These are phyloP conservation scores for Cercopithecus mona DNA, from an alignment of 2,113 vertebrate genomes.

Conservation along the genomic window DNA sequence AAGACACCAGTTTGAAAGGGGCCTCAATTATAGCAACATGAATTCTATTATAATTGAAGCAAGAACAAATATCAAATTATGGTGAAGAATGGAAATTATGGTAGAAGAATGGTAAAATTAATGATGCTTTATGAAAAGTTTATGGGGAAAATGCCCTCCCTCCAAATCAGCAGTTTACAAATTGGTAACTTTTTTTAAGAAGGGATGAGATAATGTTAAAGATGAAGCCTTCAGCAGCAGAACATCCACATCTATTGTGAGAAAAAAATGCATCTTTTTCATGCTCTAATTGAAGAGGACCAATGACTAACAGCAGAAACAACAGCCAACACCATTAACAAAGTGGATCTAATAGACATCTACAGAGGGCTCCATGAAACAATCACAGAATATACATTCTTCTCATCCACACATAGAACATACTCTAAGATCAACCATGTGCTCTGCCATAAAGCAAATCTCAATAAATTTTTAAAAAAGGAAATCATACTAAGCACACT, in stretches of 20 bases:
- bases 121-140: not conserved
- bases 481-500: too few relatives aligned
- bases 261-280: not conserved
- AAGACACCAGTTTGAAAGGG: not conserved
- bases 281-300: not conserved
- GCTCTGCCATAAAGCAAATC: too few relatives aligned
- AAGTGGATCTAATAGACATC: too few relatives aligned
- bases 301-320: not conserved
- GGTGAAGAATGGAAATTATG: not conserved
- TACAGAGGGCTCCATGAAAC: too few relatives aligned
- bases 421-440: too few relatives aligned
- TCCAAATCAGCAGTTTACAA: not conserved
- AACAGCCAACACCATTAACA: not conserved
- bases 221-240: not conserved
- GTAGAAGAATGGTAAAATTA: not conserved
- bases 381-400: too few relatives aligned
- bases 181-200: not conserved
- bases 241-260: not conserved
- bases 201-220: not conserved
- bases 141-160: not conserved
- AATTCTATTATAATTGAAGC: not conserved
- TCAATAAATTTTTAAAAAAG: too few relatives aligned
- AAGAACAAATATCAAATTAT: not conserved
- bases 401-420: too few relatives aligned
- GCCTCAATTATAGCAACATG: not conserved